phyloP scores from a whole-genome alignment of 2,797 vertebrate genomes.

The Sphaeramia orbicularis region DNA sequence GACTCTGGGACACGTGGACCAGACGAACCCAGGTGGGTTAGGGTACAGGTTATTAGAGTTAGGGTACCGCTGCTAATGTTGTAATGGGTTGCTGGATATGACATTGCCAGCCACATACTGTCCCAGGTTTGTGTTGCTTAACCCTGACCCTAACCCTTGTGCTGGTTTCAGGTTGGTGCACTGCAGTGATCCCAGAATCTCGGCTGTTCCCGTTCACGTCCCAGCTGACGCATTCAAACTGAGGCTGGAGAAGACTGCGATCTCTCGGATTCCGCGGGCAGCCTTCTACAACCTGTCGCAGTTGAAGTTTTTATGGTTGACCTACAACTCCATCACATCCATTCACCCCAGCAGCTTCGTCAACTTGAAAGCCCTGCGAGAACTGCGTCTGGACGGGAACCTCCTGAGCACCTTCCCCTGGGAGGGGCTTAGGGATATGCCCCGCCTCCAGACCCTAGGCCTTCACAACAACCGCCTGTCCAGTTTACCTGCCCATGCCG shows the following conservation, averaged over 20 bases:
- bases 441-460: slow-evolving; percentile 89
- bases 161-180: slow-evolving; percentile 91
- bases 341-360: slow-evolving; percentile 92
- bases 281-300: slow-evolving; percentile 94
- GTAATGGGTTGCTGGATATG: no score
- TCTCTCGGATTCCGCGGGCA: slow-evolving; percentile 88
- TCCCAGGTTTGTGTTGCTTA: slow-evolving; percentile 34
- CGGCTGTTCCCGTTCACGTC: slow-evolving; percentile 88
- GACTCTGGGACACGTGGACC: slow-evolving; percentile 79
- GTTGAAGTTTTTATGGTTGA: slow-evolving; percentile 92
- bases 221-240: slow-evolving; percentile 91
- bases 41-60: no score
- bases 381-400: slow-evolving; percentile 93
- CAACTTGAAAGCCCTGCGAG: slow-evolving; percentile 91
- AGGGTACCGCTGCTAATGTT: background rate
- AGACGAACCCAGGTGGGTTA: slow-evolving; percentile 89
- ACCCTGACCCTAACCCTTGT: no score
- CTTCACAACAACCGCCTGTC: slow-evolving; percentile 92
- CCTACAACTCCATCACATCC: slow-evolving; percentile 88
- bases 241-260: slow-evolving; percentile 91
- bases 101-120: background rate
- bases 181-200: slow-evolving; percentile 91
- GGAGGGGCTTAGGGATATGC: slow-evolving; percentile 91
- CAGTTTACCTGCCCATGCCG: slow-evolving; percentile 86
- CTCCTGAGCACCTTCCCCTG: slow-evolving; percentile 91